Percentiles rank a stretch among this genome's conserved stretches.
These are phyloP conservation scores for Aplysia californica DNA, from an alignment of 1,140 invertebrate genomes.

Conservation along the genomic window DNA sequence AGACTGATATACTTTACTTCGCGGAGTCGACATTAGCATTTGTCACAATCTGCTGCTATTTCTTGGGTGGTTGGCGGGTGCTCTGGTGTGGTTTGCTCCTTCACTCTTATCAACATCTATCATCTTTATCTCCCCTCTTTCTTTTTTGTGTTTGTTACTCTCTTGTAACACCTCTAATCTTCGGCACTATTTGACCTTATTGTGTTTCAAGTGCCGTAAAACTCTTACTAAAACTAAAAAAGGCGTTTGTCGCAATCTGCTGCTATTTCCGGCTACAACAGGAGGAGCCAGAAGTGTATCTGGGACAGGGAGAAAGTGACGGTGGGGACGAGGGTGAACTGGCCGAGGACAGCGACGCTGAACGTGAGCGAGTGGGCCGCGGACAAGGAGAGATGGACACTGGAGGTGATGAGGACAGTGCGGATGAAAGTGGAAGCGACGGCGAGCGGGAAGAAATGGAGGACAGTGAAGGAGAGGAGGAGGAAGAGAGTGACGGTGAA, in stretches of 20 bases:
- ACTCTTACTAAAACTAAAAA: too few relatives aligned
- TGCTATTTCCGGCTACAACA: neutral
- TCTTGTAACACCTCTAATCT: too few relatives aligned
- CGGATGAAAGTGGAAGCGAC: neutral
- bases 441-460: conserved; percentile 20
- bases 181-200: too few relatives aligned
- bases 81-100: too few relatives aligned
- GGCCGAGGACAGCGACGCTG: conserved; percentile 36
- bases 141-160: too few relatives aligned
- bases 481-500: conserved; percentile 15
- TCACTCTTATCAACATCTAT: too few relatives aligned
- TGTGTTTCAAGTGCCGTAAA: too few relatives aligned
- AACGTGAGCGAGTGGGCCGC: conserved; percentile 26
- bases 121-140: too few relatives aligned
- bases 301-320: neutral
- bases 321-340: neutral
- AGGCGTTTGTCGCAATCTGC: neutral
- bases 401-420: neutral
- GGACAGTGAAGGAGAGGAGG: conserved; percentile 11
- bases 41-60: neutral
- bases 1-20: neutral
- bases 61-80: too few relatives aligned
- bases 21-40: neutral
- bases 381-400: conserved; percentile 34
- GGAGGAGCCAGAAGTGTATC: neutral